Percentiles rank a stretch among this genome's conserved stretches.
Conservation (phyloP, 2,113 vertebrate genomes). For the Erythrocebus patas region DNA sequence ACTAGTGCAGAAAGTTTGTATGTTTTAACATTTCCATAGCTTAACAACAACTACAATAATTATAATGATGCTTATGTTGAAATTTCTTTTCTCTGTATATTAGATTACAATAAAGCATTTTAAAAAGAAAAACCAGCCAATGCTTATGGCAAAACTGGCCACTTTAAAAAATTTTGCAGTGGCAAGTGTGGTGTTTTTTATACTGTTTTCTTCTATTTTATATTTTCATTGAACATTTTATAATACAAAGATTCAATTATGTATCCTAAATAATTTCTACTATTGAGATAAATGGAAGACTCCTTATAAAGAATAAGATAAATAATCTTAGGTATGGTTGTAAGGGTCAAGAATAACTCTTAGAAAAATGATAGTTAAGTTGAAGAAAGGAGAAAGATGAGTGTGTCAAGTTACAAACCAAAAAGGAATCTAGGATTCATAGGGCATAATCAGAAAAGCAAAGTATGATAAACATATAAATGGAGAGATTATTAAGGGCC, state of each 20-base stretch:
- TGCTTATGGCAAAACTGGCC: neutral
- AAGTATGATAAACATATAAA: neutral
- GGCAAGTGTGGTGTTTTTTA: neutral
- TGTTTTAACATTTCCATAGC: neutral
- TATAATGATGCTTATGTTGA: neutral
- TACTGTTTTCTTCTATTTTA: neutral
- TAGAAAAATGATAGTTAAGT: neutral
- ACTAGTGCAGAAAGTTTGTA: neutral
- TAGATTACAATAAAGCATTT: neutral
- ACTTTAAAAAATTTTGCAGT: neutral
- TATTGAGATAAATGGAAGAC: neutral
- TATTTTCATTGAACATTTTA: neutral
- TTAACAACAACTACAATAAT: neutral
- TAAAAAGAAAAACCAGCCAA: neutral
- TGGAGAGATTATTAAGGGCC: neutral
- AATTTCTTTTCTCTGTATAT: neutral
- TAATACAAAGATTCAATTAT: neutral
- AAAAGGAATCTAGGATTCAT: neutral
- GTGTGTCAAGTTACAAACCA: neutral
- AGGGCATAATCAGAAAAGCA: neutral
- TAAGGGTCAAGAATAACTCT: neutral
- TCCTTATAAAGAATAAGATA: neutral
- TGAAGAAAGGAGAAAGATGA: neutral
- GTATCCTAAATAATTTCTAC: neutral
- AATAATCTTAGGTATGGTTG: neutral